Evolutionary conservation across 2,113 vertebrate species (phyloP).

Genomic region (Callopanchax toddi): DNA sequence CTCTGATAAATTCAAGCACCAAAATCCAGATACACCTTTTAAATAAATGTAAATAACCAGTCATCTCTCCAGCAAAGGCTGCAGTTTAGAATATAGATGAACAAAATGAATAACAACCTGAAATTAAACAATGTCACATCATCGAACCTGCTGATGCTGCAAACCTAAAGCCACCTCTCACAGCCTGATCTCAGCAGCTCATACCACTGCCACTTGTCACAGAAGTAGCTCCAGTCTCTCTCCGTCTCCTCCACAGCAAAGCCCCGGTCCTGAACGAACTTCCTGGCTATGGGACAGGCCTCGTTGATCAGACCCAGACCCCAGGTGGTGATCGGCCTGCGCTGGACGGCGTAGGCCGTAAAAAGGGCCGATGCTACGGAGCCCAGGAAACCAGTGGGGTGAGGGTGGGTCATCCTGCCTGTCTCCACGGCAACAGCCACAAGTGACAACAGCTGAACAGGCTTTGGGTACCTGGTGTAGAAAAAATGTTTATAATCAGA

Average conservation of each 20-base stretch:
- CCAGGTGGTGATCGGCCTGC: conserved; percentile 80
- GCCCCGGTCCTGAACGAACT: conserved; percentile 67
- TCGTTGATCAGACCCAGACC: conserved; percentile 80
- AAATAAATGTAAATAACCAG: not conserved
- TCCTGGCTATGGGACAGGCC: conserved; percentile 80
- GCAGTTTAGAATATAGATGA: conserved; percentile 8
- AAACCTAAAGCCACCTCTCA: not conserved
- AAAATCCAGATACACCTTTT: too few species aligned
- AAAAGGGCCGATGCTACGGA: conserved; percentile 83
- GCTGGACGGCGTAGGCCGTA: conserved; percentile 79
- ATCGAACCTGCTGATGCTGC: conserved; percentile 8
- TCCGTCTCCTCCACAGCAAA: conserved; percentile 70
- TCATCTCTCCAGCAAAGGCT: not conserved
- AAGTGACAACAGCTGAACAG: conserved; percentile 77
- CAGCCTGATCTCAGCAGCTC: conserved; percentile 7
- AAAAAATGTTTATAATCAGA: not conserved
- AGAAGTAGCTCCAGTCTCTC: conserved; percentile 83
- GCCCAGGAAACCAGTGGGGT: conserved; percentile 85
- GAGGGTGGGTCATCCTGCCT: conserved; percentile 86
- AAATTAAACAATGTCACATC: conserved; percentile 4
- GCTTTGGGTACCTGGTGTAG: conserved; percentile 76
- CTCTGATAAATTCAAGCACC: too few species aligned
- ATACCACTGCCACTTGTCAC: conserved; percentile 83
- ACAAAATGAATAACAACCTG: too few species aligned
- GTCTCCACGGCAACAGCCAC: conserved; percentile 83